Evolutionary conservation across 2,797 vertebrate genomes (phyloP), one percentile per base, ranked within the genome.

Genomic region (Lithobates sylvaticus): DNA sequence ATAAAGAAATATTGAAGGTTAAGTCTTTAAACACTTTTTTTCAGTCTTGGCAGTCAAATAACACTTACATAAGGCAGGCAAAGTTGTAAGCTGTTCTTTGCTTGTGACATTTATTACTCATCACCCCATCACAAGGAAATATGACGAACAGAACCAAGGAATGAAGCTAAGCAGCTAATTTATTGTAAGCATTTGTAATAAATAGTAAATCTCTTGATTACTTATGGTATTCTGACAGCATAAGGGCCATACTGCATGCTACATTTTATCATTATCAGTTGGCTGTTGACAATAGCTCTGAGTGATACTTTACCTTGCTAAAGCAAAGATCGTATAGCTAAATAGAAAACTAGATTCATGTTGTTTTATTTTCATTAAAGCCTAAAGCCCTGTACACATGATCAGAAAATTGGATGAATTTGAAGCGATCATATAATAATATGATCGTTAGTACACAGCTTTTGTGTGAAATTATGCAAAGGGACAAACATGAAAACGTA

Each of bases 91-190:
- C 68, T 64, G 18, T n/a, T 27, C 27, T 54, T 36, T 67, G 10
- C 42, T 76, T 42, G 65, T 86, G 71, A 81, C 61, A 81, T 80
- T n/a, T n/a, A 74, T 75, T 71, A 80, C 70, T 86, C 84, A 80
- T 69, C 78, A 86, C 77, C 76, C 39, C 39, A 34, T 75, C 75
- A 36, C 34, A 74, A 68, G 71, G 58, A 69, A 27, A 12, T 80
- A 68, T 75, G 71, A 36, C n/a, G 26, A 86, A 47, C 36, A 67
- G 47, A 70, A 32, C 34, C 83, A 79, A 36, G 54, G 50, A 76
- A 74, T 85, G 18, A 26, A 61, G 70, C 36, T 73, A 80, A 80
- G 54, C 36, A 80, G 68, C 10, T 64, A 34, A 80, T 78, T 73
- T 65, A 79, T 54, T 85, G 54, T 34, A 75, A 18, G 58, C 69